Conservation (phyloP, 2,113 vertebrate genomes). For the Mustelus asterias region DNA sequence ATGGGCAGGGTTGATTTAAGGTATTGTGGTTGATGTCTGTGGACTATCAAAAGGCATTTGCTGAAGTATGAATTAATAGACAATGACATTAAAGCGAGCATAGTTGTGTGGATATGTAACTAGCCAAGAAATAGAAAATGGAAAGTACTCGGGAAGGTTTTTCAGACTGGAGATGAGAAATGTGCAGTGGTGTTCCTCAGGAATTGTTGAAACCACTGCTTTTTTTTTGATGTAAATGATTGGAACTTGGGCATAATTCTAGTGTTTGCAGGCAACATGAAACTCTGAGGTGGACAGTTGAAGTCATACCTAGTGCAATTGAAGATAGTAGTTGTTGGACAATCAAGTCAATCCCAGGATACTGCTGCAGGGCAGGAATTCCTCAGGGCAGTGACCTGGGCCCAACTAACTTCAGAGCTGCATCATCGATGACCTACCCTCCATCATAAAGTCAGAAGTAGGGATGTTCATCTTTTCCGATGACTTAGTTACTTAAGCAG, state of each 20-base stretch:
- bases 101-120: background rate
- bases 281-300: background rate
- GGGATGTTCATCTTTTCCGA: no score
- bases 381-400: no score
- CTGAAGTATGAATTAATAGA: background rate
- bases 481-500: no score
- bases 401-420: no score
- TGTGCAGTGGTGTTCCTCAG: background rate
- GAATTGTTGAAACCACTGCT: background rate
- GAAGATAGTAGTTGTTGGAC: no score
- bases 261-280: background rate
- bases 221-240: background rate
- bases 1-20: background rate
- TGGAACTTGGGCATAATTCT: background rate
- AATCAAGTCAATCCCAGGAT: no score
- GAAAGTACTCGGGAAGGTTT: background rate
- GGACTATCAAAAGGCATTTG: background rate
- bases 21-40: background rate
- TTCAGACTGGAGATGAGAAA: background rate
- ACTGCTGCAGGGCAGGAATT: no score
- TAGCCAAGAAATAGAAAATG: background rate
- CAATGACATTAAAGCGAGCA: background rate
- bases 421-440: no score
- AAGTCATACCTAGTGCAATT: no score
- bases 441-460: no score